Evolutionary conservation across 2,113 vertebrate species (phyloP).

Genomic region (Plestiodon gilberti): DNA sequence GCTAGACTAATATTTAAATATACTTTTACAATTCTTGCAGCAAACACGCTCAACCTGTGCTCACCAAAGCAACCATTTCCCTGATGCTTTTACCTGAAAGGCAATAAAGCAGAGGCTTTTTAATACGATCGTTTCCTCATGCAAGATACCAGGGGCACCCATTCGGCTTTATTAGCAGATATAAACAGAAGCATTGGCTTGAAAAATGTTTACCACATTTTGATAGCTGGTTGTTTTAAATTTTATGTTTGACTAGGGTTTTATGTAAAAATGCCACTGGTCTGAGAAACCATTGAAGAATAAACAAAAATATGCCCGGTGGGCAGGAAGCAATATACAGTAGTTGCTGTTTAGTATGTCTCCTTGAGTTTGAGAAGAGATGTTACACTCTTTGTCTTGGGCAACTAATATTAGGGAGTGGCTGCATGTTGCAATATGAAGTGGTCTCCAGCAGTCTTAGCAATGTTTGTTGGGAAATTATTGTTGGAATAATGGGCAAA

Average conservation of each 20-base stretch:
- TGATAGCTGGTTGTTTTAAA: constrained; percentile 13
- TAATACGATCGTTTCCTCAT: constrained; percentile 7
- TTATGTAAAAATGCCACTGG: background rate
- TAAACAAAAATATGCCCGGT: constrained; percentile 1
- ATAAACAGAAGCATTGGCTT: constrained; percentile 19
- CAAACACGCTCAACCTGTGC: background rate
- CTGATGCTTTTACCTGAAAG: background rate
- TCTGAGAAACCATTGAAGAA: constrained; percentile 9
- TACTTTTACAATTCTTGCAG: background rate
- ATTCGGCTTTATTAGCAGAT: constrained; percentile 26
- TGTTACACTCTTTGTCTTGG: background rate
- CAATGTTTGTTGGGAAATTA: too few species aligned
- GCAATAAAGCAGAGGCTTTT: constrained; percentile 1
- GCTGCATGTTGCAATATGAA: background rate
- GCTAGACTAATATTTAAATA: constrained; percentile 18
- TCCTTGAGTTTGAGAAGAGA: background rate
- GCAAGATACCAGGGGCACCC: background rate
- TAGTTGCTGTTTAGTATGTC: background rate
- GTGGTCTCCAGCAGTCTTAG: background rate
- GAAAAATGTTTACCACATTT: constrained; percentile 25
- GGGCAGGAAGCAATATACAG: constrained; percentile 16
- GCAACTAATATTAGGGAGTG: background rate
- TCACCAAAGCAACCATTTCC: constrained; percentile 18
- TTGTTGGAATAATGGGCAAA: too few species aligned
- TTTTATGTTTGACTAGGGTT: constrained; percentile 27